Base-by-base conservation (phyloP, 2,113 vertebrate genomes). In the Hydrochoerus hydrochaeris region DNA sequence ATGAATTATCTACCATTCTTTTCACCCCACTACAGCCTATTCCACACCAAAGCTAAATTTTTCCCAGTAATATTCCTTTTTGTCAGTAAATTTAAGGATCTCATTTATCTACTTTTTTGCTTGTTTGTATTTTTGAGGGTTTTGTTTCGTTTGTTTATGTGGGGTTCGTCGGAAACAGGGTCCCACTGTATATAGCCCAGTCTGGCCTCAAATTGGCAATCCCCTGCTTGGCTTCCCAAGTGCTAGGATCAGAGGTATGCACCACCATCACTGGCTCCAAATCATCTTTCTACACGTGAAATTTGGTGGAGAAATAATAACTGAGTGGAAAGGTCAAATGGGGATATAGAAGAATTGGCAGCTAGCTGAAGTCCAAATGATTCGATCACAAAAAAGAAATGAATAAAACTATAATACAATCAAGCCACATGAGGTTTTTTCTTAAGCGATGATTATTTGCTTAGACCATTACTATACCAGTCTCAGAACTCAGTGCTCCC, bases 281-380 rank as follows among this genome's bases (percentile, higher is more conserved):
- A 28, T 9, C 62, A 65, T 57, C 49, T 78, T 87, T 91, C 69
- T 91, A 24, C 80, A 30, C 32, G 65, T 58, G n/a, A 60, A n/a
- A 41, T 84, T 81, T 30, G 49, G 35, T 91, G 13, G 85, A 82
- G 85, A 52, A 81, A 58, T 46, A 93, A 77, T 65, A 69, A 88
- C 5, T 19, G 2, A 62, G 12, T 11, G 28, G 28, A 75, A 96
- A 97, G 46, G 69, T 63, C 90, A 93, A 85, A 80, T 46, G 69
- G 62, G 35, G n/a, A 67, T 75, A 49, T 54, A 54, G 77, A 90
- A 95, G 60, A 73, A 88, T 57, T 81, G 90, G 44, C 75, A 91
- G 67, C 49, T 44, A 75, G 14, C 69, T 54, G 88, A 96, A 88
- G 57, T 85, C 63, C 78, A 91, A 82, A 75, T 24, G 24, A 22